A percentile compares a stretch with the other conserved stretches of the same genome.
phyloP scores from a whole-genome alignment of 2,888 invertebrate species.

The Acanthopleura granulata region DNA sequence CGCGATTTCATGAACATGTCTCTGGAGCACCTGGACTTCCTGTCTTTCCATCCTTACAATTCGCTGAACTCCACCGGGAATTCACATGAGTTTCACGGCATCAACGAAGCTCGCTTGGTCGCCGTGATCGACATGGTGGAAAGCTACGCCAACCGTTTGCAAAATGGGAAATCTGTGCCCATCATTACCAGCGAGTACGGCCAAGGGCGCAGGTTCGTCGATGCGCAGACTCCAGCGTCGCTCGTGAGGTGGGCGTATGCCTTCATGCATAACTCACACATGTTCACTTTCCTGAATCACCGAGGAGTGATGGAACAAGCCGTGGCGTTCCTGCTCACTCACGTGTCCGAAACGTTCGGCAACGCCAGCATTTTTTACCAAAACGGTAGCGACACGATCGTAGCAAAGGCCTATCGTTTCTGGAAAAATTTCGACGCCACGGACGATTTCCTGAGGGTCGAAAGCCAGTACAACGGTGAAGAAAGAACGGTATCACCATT shows the following conservation, averaged over 20 bases:
- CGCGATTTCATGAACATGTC: slow-evolving; percentile 18
- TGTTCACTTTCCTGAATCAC: slow-evolving; percentile 23
- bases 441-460: slow-evolving; percentile 2
- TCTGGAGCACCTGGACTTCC: slow-evolving; percentile 19
- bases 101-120: slow-evolving; percentile 20
- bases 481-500: slow-evolving; percentile 21
- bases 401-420: slow-evolving; percentile 23
- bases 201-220: neutral
- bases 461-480: slow-evolving; percentile 7
- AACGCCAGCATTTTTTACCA: slow-evolving; percentile 20
- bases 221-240: neutral
- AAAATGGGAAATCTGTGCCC: slow-evolving; percentile 18
- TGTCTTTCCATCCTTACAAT: slow-evolving; percentile 23
- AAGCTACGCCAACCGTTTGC: slow-evolving; percentile 19
- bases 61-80: neutral
- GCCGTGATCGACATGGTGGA: slow-evolving; percentile 22
- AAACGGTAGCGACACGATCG: neutral
- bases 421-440: slow-evolving; percentile 19
- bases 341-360: neutral
- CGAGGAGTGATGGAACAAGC: slow-evolving; percentile 21
- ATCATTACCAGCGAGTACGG: slow-evolving; percentile 23
- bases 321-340: slow-evolving; percentile 14
- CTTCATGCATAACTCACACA: slow-evolving; percentile 19
- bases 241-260: slow-evolving; percentile 21
- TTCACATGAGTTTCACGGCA: slow-evolving; percentile 4